Evolutionary conservation across 2,797 vertebrate species (phyloP).

Genomic region (Psittacula echo): DNA sequence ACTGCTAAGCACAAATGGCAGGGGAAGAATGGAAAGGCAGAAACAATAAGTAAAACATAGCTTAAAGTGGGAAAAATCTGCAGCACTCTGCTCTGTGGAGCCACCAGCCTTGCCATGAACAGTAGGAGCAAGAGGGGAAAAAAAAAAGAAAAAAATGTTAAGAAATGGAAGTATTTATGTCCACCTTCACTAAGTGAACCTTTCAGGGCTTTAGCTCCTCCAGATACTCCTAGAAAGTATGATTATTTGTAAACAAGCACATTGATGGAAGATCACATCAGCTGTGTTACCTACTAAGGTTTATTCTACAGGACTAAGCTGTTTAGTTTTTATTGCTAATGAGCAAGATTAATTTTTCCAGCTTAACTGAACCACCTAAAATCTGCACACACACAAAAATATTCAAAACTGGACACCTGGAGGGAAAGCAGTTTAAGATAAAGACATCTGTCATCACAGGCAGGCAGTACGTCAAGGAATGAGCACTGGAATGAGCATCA

Average conservation of each 20-base stretch:
- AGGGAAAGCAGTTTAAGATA: background rate
- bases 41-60: background rate
- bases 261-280: background rate
- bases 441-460: background rate
- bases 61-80: background rate
- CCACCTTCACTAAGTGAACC: background rate
- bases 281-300: background rate
- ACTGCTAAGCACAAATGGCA: background rate
- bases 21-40: background rate
- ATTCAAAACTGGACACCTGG: background rate
- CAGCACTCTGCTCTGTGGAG: background rate
- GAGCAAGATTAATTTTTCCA: slow-evolving; percentile 5
- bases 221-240: background rate
- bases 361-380: background rate
- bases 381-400: background rate
- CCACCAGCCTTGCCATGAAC: background rate
- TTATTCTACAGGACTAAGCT: background rate
- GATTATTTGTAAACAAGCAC: background rate
- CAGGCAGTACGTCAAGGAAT: background rate
- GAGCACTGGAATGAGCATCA: background rate
- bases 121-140: background rate
- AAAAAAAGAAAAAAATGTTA: background rate
- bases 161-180: background rate
- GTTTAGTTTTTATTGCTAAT: background rate
- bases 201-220: background rate